Evolutionary conservation across 2,113 vertebrate species (phyloP), one percentile per base, ranked within the genome.

Genomic region (Acanthisitta chloris): DNA sequence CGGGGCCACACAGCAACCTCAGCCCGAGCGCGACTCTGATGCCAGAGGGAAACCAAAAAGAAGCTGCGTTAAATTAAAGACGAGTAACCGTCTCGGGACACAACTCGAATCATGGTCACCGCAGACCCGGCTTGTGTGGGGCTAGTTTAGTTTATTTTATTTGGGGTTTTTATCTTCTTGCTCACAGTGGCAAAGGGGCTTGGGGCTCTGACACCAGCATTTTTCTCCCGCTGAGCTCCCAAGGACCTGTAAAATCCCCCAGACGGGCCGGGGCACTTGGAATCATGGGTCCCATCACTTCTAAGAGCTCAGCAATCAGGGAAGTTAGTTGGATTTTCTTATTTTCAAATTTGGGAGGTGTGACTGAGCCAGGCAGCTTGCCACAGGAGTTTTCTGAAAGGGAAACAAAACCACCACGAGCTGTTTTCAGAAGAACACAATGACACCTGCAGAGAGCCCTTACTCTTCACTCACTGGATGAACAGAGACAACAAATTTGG

Each of bases 91-190:
- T 2, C 26, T 9, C 25, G 2, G 7, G 19, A 55, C 51, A 21
- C 43, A 14, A 1, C 36, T 10, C 38, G n/a, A n/a, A n/a, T 7
- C 48, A 34, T 2, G 1, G 13, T 14, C 25, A 26, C 31, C 4
- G 12, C 8, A 29, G 64, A 38, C 2, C 1, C 81, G 14, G 25
- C 17, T 1, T 8, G 31, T 3, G 12, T 3, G 1, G 1, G 21
- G 17, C n/a, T n/a, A n/a, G 12, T 4, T 33, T 28, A 4, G 13
- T 10, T 49, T 18, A 7, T 10, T 24, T 43, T n/a, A 33, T 31
- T 67, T 29, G 6, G 3, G 28, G 46, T 10, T 81, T 40, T 34
- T 40, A 17, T 31, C 13, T 42, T 89, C 48, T 46, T 81, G 16
- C 45, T 81, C n/a, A 58, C 20, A 84, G 34, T 7, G 6, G 64